A percentile compares a stretch with the other conserved stretches of the same genome.
Conservation (phyloP, 2,113 vertebrate genomes). For the Dicrurus megarhynchus region DNA sequence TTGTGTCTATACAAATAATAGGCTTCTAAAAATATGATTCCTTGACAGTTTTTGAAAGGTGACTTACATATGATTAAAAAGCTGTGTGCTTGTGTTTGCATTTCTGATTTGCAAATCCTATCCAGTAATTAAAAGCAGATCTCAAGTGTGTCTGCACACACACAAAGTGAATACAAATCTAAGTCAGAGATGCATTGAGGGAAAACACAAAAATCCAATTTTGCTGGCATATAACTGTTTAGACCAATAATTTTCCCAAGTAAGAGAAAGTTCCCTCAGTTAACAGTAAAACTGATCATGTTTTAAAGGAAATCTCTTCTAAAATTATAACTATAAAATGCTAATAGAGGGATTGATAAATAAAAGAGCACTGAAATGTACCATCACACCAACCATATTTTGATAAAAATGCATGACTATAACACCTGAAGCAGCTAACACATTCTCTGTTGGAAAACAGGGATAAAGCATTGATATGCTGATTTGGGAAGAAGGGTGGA, state of each 20-base stretch:
- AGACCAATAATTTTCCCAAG: not conserved
- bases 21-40: slow-evolving; percentile 62
- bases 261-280: not conserved
- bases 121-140: slow-evolving; percentile 60
- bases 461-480: not conserved
- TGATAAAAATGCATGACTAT: not conserved
- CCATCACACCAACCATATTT: not conserved
- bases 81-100: not conserved
- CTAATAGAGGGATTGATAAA: not conserved
- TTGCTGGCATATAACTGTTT: not conserved
- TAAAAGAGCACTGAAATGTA: not conserved
- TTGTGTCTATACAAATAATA: slow-evolving; percentile 22
- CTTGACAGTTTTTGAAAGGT: slow-evolving; percentile 63
- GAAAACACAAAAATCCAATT: not conserved
- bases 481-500: not conserved
- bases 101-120: slow-evolving; percentile 41
- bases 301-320: not conserved
- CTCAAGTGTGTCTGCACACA: slow-evolving; percentile 32
- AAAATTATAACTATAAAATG: not conserved
- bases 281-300: not conserved
- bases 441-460: not conserved
- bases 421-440: not conserved
- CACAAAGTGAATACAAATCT: slow-evolving; percentile 12
- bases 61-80: slow-evolving; percentile 22
- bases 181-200: not conserved